Base-by-base conservation (phyloP, 2,797 vertebrate genomes). In the Gephyroberyx darwinii region DNA sequence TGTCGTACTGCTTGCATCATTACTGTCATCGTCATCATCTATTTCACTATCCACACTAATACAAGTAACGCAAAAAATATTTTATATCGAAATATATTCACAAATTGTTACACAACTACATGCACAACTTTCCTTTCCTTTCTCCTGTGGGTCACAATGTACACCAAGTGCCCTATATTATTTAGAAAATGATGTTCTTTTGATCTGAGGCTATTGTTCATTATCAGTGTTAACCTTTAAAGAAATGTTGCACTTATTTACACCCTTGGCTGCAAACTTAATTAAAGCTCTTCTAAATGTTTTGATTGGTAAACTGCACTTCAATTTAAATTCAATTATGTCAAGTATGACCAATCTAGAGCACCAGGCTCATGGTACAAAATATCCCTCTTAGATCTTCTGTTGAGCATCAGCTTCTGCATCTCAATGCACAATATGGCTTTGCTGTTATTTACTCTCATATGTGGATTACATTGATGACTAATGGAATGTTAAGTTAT, bases 11-110 rank as follows among this genome's bases (percentile, higher is more conserved):
- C 17, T 68, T 50, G 66, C 39, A 70, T 80, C 75, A 82, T 71
- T 62, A 75, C 70, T 51, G 66, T 74, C 62, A 60, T 74, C 76
- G 66, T 73, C 76, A 77, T 54, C 64, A 62, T 76, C 59, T 45
- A 61, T 77, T 64, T 58, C 30, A 59, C 30, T 61, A 63, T 56
- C 71, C 74, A 47, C 66, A 68, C 5, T 3, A 39, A 7, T 16
- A n/a, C 55, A 78, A 39, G 1, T 0, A 66, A 8, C 63, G 51
- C 39, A 30, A 9, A 17, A 51, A 59, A 26, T 26, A 26, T 26
- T 26, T 26, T 26, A 26, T 26, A 26, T 12, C 37, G 8, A 39
- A 39, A 39, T 39, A 39, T 39, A 39, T 39, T 9, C 10, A 39
- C 37, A 39, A 39, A 3, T 39, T 9, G 19, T 52, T 52, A 10